Evolutionary conservation across 2,888 invertebrate species (phyloP).

Genomic region (Agriopis marginaria): DNA sequence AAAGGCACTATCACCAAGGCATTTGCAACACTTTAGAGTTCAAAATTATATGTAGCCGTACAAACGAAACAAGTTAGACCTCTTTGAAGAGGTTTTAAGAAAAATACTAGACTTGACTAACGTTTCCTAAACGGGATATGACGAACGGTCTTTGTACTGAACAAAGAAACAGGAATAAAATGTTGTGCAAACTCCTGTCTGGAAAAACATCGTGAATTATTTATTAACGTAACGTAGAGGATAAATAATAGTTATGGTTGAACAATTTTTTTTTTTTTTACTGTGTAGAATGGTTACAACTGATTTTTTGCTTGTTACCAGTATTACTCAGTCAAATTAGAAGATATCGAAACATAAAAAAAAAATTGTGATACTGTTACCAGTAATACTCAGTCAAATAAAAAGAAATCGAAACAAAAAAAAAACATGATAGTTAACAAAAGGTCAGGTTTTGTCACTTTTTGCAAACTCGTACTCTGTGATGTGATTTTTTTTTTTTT

Average conservation of each 20-base stretch:
- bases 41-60: background rate
- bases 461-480: no score
- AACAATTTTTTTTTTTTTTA: no score
- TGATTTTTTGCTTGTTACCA: no score
- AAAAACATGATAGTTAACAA: no score
- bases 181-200: background rate
- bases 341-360: no score
- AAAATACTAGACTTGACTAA: constrained; percentile 27
- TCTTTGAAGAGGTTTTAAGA: constrained; percentile 20
- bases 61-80: constrained; percentile 19
- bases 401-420: no score
- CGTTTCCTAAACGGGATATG: constrained; percentile 33
- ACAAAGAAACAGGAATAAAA: constrained; percentile 17
- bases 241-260: background rate
- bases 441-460: no score
- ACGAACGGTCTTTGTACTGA: constrained; percentile 23
- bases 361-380: no score
- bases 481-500: no score
- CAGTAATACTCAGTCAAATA: no score
- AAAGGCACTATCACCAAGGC: background rate
- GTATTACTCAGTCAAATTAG: no score
- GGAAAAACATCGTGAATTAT: constrained; percentile 1
- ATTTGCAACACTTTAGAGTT: constrained; percentile 14
- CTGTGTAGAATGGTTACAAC: no score
- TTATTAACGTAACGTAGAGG: background rate